A percentile compares a stretch with the other conserved stretches of the same genome.
phyloP scores from a whole-genome alignment of 1,140 invertebrate genomes.

The Trissolcus basalis region DNA sequence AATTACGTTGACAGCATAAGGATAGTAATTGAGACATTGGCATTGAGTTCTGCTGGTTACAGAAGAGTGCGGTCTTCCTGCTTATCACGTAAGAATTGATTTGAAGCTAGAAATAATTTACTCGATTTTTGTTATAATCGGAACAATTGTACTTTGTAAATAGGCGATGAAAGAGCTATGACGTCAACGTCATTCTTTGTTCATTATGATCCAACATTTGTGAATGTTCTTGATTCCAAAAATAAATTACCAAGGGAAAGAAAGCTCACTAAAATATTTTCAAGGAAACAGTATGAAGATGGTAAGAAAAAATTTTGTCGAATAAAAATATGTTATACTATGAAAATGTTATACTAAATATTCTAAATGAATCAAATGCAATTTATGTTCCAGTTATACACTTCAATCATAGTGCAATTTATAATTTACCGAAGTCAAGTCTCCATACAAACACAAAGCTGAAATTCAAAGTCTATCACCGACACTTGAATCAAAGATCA shows the following conservation, averaged over 20 bases:
- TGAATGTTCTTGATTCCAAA: constrained; percentile 38
- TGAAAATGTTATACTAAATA: no score
- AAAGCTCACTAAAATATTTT: constrained; percentile 64
- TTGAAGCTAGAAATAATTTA: not conserved
- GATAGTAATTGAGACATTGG: constrained; percentile 64
- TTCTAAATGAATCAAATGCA: no score
- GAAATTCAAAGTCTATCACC: constrained; percentile 67
- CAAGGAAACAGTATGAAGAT: constrained; percentile 63
- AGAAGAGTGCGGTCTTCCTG: constrained; percentile 68
- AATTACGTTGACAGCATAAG: constrained; percentile 64
- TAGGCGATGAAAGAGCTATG: constrained; percentile 57
- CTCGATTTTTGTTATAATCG: not conserved
- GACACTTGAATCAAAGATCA: constrained; percentile 66
- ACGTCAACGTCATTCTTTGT: constrained; percentile 66
- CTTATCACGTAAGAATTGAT: constrained; percentile 59
- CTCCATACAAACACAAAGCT: constrained; percentile 47
- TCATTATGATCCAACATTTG: constrained; percentile 64
- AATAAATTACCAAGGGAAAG: constrained; percentile 59
- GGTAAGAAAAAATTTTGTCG: constrained; percentile 41
- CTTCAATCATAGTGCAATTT: constrained; percentile 66
- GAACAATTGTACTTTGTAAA: constrained; percentile 17
- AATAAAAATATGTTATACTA: no score
- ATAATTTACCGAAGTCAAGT: constrained; percentile 62
- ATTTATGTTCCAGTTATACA: constrained; percentile 62
- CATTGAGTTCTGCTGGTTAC: constrained; percentile 67